Conservation (phyloP, 2,888 invertebrate genomes). For the Phasia obesa region DNA sequence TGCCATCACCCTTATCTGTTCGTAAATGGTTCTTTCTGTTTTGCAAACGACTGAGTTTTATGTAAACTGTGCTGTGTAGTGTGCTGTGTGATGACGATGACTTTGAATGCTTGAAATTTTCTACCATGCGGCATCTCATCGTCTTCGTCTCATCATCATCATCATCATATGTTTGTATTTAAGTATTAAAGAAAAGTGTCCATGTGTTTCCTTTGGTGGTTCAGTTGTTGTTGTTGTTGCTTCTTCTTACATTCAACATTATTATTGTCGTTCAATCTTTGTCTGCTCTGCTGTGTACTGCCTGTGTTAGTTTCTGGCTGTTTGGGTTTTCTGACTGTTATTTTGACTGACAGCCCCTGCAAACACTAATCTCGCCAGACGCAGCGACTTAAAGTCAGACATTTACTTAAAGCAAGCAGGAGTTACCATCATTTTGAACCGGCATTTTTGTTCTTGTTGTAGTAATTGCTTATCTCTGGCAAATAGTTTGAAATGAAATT, state of each 20-base stretch:
- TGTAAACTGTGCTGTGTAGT: constrained; percentile 21
- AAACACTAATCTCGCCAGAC: neutral
- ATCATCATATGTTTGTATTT: constrained; percentile 54
- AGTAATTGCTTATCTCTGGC: constrained; percentile 49
- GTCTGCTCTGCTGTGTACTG: constrained; percentile 35
- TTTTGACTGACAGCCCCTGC: constrained; percentile 51
- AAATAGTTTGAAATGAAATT: constrained; percentile 61
- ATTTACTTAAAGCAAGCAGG: constrained; percentile 32
- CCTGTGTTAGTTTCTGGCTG: constrained; percentile 68
- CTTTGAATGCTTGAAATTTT: constrained; percentile 47
- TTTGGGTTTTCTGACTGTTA: constrained; percentile 66
- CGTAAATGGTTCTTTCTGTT: constrained; percentile 46
- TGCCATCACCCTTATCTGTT: constrained; percentile 56
- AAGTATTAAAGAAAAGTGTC: constrained; percentile 25
- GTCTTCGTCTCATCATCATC: constrained; percentile 29
- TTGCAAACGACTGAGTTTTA: constrained; percentile 23
- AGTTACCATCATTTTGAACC: constrained; percentile 63
- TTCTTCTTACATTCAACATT: constrained; percentile 42
- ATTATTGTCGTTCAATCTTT: constrained; percentile 40
- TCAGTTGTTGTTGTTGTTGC: constrained; percentile 22
- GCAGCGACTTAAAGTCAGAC: constrained; percentile 2
- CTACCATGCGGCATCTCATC: constrained; percentile 41
- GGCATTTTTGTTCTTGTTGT: constrained; percentile 49
- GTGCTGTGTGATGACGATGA: constrained; percentile 21
- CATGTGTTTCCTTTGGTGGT: constrained; percentile 61